Base-by-base conservation (phyloP, 2,888 invertebrate species). In the Thalpophila matura region DNA sequence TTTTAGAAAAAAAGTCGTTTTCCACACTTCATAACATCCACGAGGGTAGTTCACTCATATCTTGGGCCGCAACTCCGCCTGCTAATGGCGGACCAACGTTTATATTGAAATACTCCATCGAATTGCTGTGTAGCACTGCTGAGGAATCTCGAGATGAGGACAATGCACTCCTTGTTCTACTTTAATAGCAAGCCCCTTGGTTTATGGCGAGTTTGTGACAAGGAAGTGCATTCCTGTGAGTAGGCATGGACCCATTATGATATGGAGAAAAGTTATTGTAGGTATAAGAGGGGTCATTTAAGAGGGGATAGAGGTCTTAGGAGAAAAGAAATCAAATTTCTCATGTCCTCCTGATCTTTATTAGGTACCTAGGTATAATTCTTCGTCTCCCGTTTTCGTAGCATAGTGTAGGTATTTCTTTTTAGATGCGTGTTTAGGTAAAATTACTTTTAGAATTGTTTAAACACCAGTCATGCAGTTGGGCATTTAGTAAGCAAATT, bases 41-140 rank as follows among this genome's bases (percentile, higher is more conserved):
- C 84, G 77, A 82, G 87, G 86, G 88, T 88, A 87, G 86, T 86
- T 84, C 84, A 87, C 86, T 89, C 88, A 86, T 87, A 91, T 89
- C 85, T 86, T 75, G 74, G 77, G 74, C 81, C 77, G 79, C 85
- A 84, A 81, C 81, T 80, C 79, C 77, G 83, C 81, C 80, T 85
- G 77, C 88, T 91, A 91, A 92, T 91, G 91, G 90, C 88, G 86
- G 86, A 85, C 89, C 85, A 89, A 78, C 89, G 86, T 86, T 90
- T 90, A 93, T 93, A 94, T 93, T 93, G 91, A 89, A 93, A 94
- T 93, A 91, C 91, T 86, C 86, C 86, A 83, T 86, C 89, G 86
- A 90, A 91, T 89, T 88, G 87, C 86, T 86, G 84, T 87, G 86
- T 87, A 84, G 83, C 78, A 79, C 70, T 71, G 71, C 77, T 55